These are phyloP conservation scores for Bactericera cockerelli DNA, from an alignment of 1,140 invertebrate species.

Conservation along the genomic window DNA sequence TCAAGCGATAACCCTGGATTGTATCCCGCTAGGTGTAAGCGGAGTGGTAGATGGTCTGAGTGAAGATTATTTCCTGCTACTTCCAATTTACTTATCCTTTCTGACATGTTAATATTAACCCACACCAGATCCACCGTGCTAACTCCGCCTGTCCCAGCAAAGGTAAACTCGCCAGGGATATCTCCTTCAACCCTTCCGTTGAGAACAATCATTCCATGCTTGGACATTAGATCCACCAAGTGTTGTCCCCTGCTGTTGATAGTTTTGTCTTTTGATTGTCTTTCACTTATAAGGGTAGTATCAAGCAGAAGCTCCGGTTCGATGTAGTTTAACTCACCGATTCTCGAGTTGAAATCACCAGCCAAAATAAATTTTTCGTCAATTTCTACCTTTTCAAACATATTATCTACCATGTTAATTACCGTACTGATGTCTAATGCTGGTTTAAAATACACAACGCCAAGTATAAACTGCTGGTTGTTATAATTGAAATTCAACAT, in stretches of 20 bases:
- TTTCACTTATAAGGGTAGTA: background rate
- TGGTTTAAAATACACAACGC: background rate
- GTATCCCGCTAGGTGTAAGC: background rate
- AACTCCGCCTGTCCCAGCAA: background rate
- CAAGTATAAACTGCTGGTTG: background rate
- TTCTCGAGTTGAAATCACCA: background rate
- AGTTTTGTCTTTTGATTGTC: background rate
- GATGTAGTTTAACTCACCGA: background rate
- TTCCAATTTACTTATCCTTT: background rate
- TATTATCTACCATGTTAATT: background rate
- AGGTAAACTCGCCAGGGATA: slow-evolving; percentile 3
- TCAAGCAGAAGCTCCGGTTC: background rate
- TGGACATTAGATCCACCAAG: background rate
- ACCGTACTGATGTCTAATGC: background rate
- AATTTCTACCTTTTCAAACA: background rate
- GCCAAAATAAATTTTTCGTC: background rate
- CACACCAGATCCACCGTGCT: slow-evolving; percentile 7
- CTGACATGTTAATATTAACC: background rate
- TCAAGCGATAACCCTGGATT: background rate
- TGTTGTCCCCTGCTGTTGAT: background rate
- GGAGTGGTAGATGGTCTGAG: slow-evolving; percentile 1
- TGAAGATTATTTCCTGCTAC: background rate
- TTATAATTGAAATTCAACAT: background rate
- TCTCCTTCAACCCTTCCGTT: slow-evolving; percentile 8
- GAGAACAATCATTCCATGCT: background rate